Evolutionary conservation across 30 jellyfish, hydroid and myxozoan species (phyloP).

Genomic region (Cassiopea xamachana): DNA sequence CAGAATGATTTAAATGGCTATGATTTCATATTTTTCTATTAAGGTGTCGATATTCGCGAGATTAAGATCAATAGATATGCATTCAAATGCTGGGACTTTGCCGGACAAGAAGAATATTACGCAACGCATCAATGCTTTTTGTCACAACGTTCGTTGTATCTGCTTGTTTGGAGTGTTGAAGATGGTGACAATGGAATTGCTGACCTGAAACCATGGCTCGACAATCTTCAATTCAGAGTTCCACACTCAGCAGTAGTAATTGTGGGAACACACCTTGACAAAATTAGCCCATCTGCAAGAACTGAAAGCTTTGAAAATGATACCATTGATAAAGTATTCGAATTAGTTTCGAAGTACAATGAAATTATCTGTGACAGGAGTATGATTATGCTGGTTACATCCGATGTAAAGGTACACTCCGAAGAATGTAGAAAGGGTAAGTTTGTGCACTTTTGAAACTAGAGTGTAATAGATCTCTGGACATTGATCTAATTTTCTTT

Average conservation of each 20-base stretch:
- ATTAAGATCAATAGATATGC: conserved; percentile 21
- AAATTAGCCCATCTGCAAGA: conserved; percentile 11
- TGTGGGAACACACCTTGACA: conserved; percentile 91
- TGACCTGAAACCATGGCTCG: conserved; percentile 87
- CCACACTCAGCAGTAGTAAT: conserved; percentile 76
- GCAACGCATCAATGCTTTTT: conserved; percentile 96
- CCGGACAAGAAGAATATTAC: conserved; percentile 95
- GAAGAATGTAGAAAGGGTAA: conserved; percentile 45
- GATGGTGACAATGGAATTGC: conserved; percentile 76
- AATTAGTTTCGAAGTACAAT: conserved; percentile 5
- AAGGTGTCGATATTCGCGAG: conserved; percentile 46
- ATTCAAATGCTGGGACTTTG: conserved; percentile 97
- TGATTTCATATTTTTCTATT: not conserved
- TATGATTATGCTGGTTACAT: conserved; percentile 21
- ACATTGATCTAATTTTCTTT: too few relatives aligned
- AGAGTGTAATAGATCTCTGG: not conserved
- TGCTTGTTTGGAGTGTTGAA: conserved; percentile 81
- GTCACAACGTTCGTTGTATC: conserved; percentile 85
- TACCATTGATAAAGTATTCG: conserved; percentile 12
- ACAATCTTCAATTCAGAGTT: conserved; percentile 84
- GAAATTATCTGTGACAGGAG: conserved; percentile 13
- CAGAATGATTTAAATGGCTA: not conserved
- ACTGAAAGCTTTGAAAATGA: conserved; percentile 29
- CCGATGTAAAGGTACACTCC: not conserved
- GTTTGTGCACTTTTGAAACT: not conserved